Conservation (phyloP, 2,797 vertebrate genomes). For the Lateolabrax maculatus region DNA sequence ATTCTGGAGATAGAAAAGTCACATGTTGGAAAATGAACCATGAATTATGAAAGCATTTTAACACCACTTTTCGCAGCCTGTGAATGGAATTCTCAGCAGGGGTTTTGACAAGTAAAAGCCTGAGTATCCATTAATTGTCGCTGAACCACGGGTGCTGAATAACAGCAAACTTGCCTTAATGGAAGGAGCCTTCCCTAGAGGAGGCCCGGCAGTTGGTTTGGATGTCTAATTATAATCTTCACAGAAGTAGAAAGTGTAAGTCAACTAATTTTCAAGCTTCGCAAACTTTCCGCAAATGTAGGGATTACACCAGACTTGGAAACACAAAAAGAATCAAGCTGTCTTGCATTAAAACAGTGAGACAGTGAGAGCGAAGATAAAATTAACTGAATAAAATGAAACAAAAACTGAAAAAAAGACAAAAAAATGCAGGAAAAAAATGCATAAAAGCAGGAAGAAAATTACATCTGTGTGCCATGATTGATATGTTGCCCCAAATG, state of each 20-base stretch:
- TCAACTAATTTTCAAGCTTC: constrained; percentile 60
- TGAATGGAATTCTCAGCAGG: constrained; percentile 62
- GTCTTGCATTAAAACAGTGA: constrained; percentile 11
- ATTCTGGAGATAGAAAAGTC: constrained; percentile 48
- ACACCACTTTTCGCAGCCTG: constrained; percentile 47
- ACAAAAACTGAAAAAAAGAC: background rate
- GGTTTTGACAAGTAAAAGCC: constrained; percentile 70
- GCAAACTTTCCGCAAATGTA: constrained; percentile 46
- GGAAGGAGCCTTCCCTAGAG: constrained; percentile 54
- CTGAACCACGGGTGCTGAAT: constrained; percentile 46
- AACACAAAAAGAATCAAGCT: constrained; percentile 18
- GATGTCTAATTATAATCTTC: constrained; percentile 68
- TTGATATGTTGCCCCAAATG: background rate
- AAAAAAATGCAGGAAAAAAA: background rate
- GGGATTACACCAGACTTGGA: constrained; percentile 36
- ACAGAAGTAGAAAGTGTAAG: constrained; percentile 46
- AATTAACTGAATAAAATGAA: constrained; percentile 6
- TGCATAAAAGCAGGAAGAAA: background rate
- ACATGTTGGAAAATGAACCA: constrained; percentile 63
- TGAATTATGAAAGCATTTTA: constrained; percentile 72
- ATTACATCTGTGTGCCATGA: background rate
- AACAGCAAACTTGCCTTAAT: constrained; percentile 58
- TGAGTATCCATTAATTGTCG: constrained; percentile 76
- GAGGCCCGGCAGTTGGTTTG: constrained; percentile 40
- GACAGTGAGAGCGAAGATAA: background rate